Percentiles rank a stretch among this genome's conserved stretches.
Evolutionary conservation across 2,113 vertebrate genomes (phyloP).

Genomic region (Tylochromis polylepis): DNA sequence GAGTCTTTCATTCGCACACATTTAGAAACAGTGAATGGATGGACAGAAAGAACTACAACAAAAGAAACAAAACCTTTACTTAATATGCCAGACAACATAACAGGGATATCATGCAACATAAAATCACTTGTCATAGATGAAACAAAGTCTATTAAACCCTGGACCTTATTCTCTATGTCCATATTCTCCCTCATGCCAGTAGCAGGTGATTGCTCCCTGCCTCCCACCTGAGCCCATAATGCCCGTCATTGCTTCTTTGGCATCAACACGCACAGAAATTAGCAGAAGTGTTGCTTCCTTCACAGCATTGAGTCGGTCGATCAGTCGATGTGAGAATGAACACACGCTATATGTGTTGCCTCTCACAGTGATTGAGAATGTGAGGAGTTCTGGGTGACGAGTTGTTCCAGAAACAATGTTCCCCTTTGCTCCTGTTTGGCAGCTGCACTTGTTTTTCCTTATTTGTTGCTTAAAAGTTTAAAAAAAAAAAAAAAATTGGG

Average conservation of each 20-base stretch:
- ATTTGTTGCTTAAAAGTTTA: neutral
- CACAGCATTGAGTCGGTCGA: slow-evolving; percentile 62
- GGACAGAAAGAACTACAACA: slow-evolving; percentile 20
- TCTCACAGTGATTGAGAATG: neutral
- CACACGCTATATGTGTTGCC: neutral
- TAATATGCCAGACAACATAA: slow-evolving; percentile 3
- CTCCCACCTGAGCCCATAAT: slow-evolving; percentile 51
- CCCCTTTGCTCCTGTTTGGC: slow-evolving; percentile 25
- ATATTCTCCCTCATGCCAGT: neutral
- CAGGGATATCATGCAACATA: slow-evolving; percentile 25
- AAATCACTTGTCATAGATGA: slow-evolving; percentile 9
- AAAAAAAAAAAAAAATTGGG: neutral
- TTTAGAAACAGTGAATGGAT: slow-evolving; percentile 11
- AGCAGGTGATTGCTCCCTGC: neutral
- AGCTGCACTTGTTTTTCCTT: slow-evolving; percentile 38
- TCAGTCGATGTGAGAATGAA: slow-evolving; percentile 32
- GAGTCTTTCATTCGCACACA: neutral
- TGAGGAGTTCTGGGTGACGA: neutral
- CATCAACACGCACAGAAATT: slow-evolving; percentile 23
- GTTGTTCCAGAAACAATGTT: neutral
- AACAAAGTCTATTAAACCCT: slow-evolving; percentile 22
- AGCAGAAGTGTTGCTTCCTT: slow-evolving; percentile 49
- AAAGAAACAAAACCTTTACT: neutral
- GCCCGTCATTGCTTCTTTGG: slow-evolving; percentile 55
- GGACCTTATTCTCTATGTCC: neutral